Base-by-base conservation (phyloP, 2,888 invertebrate species). In the Antitype chi region DNA sequence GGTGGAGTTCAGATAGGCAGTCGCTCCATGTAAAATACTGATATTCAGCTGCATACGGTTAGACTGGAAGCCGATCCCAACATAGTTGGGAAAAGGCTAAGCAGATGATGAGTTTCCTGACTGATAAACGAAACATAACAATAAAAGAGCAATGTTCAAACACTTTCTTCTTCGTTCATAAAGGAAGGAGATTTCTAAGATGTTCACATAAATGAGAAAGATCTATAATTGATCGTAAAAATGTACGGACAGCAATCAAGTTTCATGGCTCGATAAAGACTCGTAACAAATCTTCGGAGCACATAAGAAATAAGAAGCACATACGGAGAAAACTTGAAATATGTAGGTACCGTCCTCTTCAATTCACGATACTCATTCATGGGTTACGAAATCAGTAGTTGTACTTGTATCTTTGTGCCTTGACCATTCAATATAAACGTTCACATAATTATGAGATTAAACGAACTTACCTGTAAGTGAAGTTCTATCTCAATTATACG, bases 381-480 rank as follows among this genome's bases (percentile, higher is more conserved):
- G 47, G 68, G 49, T 85, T 85, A 78, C 57, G 74, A 76, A 87
- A 81, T 81, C 43, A 32, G 38, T 66, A 25, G 52, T 72, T 62
- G 53, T 53, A 47, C 64, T 32, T 25, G 32, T 62, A 57, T 62
- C n/a, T 28, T 60, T 49, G 49, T 25, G 32, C 11, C 7, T 38
- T 82, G 38, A 32, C 60, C 38, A 77, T 67, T 67, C 25, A 23
- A 32, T n/a, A 13, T 17, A 52, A 55, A 67, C 32, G 5, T 52
- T 82, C 25, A 60, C 49, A 55, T 62, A n/a, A n/a, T n/a, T n/a
- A n/a, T n/a, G n/a, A n/a, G n/a, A n/a, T n/a, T n/a, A n/a, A n/a
- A n/a, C n/a, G n/a, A n/a, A n/a, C n/a, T n/a, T n/a, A n/a, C n/a
- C n/a, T n/a, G n/a, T n/a, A n/a, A n/a, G n/a, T n/a, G n/a, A n/a